Evolutionary conservation across 2,888 invertebrate genomes (phyloP), one percentile per base, ranked within the genome.

Genomic region (Tolmerus cingulatus): DNA sequence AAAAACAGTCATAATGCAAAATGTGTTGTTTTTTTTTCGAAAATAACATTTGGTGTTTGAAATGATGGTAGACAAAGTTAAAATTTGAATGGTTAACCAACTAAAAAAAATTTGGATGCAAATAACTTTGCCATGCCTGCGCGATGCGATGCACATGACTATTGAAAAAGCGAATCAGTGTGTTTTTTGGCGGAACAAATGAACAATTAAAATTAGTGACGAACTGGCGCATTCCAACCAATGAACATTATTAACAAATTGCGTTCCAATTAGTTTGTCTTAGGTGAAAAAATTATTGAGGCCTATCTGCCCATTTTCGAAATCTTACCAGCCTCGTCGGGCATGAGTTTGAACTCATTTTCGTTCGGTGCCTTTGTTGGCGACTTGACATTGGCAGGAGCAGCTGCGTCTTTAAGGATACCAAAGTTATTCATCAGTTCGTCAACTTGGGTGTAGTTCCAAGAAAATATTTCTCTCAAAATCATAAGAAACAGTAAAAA

Each of bases 291-390:
- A 37, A 51, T n/a, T 3, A 8, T 51, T n/a, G n/a, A 51, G n/a
- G n/a, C n/a, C 1, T 51, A 1, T 66, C 12, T 66, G n/a, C 27
- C 19, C 23, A 12, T 66, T 19, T 12, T 66, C 2, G 66, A 27
- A 87, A 66, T 90, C 94, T 94, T 95, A 96, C 96, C 96, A 93
- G 95, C 94, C 93, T 95, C 95, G 92, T 95, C 95, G 91, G 95
- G 95, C 92, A 95, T 94, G 90, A 94, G 94, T 93, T 94, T 94
- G 93, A 95, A 95, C 92, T 94, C 93, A 93, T 94, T 94, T 92
- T 95, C 94, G 90, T 93, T 92, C 89, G 95, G 95, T 91, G 95
- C 95, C 91, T 95, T 94, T 91, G 95, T 94, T 90, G 94, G 94
- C 90, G 94, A 92, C 91, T 92, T 92, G 91, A 92, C 92, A 90